Conservation (phyloP, 2,888 invertebrate species). For the Linyphia triangularis region DNA sequence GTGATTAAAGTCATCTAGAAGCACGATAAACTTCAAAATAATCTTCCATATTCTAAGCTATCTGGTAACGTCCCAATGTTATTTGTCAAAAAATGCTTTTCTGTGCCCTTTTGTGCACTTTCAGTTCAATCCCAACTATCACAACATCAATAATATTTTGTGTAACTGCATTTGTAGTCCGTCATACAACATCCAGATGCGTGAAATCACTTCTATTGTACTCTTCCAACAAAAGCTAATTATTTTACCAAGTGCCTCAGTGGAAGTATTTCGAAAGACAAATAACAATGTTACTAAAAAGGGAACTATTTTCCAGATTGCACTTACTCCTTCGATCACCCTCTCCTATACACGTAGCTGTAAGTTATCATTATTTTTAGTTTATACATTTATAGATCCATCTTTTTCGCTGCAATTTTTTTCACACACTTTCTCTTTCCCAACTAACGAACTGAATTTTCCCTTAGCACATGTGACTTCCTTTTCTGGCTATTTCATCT, state of each 20-base stretch:
- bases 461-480: background rate
- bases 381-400: background rate
- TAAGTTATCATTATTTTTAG: conserved; percentile 24
- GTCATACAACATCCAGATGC: too few relatives aligned
- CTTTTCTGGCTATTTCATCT: background rate
- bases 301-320: conserved; percentile 27
- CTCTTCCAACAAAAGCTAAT: background rate
- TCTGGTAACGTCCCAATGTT: too few relatives aligned
- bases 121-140: too few relatives aligned
- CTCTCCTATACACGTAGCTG: background rate
- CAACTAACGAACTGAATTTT: conserved; percentile 2
- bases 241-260: background rate
- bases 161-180: too few relatives aligned
- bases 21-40: too few relatives aligned
- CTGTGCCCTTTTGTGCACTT: too few relatives aligned
- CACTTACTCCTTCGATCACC: background rate
- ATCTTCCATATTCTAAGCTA: too few relatives aligned
- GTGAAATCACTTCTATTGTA: background rate
- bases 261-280: background rate
- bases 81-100: too few relatives aligned
- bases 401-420: background rate
- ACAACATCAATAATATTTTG: too few relatives aligned
- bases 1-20: too few relatives aligned
- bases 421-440: background rate
- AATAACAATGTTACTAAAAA: background rate